Evolutionary conservation across 53 echinoderm and acorn worm genomes (phyloP).

Genomic region (Actinopyga echinites): DNA sequence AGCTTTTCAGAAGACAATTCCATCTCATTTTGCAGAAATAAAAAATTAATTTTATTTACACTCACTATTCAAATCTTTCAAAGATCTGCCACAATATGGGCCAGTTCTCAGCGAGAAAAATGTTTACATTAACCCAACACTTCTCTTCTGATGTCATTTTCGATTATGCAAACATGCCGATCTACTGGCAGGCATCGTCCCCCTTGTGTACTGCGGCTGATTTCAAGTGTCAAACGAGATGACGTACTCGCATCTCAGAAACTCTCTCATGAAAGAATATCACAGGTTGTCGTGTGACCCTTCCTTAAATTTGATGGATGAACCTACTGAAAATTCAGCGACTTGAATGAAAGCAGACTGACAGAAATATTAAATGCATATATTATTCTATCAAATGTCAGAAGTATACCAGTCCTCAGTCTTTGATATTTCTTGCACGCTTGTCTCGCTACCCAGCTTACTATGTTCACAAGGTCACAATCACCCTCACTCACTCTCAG

Average conservation of each 20-base stretch:
- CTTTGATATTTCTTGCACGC: too few relatives aligned
- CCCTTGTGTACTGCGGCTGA: constrained; percentile 26
- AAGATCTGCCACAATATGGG: too few relatives aligned
- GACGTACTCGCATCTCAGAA: constrained; percentile 8
- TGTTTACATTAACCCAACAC: constrained; percentile 35
- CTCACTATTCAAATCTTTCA: too few relatives aligned
- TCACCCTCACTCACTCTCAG: too few relatives aligned
- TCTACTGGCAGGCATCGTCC: constrained; percentile 17
- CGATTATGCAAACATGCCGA: constrained; percentile 22
- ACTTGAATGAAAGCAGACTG: constrained; percentile 20
- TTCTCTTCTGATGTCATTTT: constrained; percentile 29
- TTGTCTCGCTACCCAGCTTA: too few relatives aligned
- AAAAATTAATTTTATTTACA: too few relatives aligned
- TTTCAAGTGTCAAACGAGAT: constrained; percentile 26
- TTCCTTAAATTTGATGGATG: constrained; percentile 24
- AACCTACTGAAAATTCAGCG: constrained; percentile 19
- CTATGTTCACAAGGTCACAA: too few relatives aligned
- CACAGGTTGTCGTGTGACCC: constrained; percentile 8
- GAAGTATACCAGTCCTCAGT: background rate
- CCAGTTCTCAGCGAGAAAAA: background rate
- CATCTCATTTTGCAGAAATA: too few relatives aligned
- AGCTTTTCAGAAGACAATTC: too few relatives aligned
- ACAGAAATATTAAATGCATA: constrained; percentile 40
- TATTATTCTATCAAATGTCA: constrained; percentile 24
- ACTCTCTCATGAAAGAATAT: constrained; percentile 29